A percentile compares a stretch with the other conserved stretches of the same genome.
Conservation (phyloP, 2,888 invertebrate species). For the Silvanus unidentatus region DNA sequence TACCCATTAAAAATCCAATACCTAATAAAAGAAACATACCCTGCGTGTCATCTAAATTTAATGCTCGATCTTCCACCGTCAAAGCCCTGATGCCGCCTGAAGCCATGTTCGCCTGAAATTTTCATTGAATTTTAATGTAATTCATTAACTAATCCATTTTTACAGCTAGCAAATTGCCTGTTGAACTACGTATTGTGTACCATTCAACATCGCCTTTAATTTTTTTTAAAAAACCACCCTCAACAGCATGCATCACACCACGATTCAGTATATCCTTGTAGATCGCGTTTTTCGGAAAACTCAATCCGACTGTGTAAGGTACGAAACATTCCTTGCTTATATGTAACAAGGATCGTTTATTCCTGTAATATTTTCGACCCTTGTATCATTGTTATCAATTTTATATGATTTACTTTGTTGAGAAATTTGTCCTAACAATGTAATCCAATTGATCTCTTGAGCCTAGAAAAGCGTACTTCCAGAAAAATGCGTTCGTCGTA, state of each 20-base stretch:
- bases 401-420: conserved; percentile 48
- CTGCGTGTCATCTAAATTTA: conserved; percentile 74
- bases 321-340: conserved; percentile 70
- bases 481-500: conserved; percentile 68
- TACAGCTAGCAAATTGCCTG: conserved; percentile 61
- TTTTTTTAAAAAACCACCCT: conserved; percentile 64
- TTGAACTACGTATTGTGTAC: conserved; percentile 59
- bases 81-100: conserved; percentile 46
- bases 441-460: conserved; percentile 67
- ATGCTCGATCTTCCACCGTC: conserved; percentile 61
- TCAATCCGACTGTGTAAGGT: conserved; percentile 61
- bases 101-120: conserved; percentile 44
- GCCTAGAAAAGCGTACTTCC: conserved; percentile 73
- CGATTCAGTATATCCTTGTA: conserved; percentile 57
- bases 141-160: conserved; percentile 11
- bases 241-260: conserved; percentile 57
- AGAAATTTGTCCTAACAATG: conserved; percentile 65
- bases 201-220: conserved; percentile 65
- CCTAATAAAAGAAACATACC: conserved; percentile 74
- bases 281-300: conserved; percentile 59
- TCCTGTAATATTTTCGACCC: conserved; percentile 34
- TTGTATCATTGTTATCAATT: background rate
- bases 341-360: conserved; percentile 61
- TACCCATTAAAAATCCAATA: conserved; percentile 62
- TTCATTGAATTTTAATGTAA: background rate